Percentiles rank a stretch among this genome's conserved stretches.
phyloP scores from a whole-genome alignment of 1,140 invertebrate species.

The Drosophila pallidifrons region DNA sequence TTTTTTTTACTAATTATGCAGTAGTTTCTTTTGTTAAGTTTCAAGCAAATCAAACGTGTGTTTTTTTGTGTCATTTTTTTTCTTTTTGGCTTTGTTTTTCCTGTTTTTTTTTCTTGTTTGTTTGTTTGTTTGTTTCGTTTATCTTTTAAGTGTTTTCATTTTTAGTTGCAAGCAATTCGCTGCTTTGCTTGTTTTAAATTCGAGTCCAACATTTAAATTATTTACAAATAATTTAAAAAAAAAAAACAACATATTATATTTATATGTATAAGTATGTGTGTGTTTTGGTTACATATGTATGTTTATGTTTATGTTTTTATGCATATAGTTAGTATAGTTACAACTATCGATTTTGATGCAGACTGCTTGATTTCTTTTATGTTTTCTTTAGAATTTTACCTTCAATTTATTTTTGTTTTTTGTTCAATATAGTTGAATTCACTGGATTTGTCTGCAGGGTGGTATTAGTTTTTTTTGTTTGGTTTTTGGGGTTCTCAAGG shows the following conservation, averaged over 20 bases:
- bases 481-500: conserved; percentile 1
- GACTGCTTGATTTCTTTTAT: conserved; percentile 44
- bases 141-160: conserved; percentile 47
- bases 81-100: conserved; percentile 41
- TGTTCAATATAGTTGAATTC: conserved; percentile 57
- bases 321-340: conserved; percentile 49
- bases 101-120: conserved; percentile 11
- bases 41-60: conserved; percentile 40
- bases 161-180: conserved; percentile 52
- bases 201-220: conserved; percentile 81
- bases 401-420: conserved; percentile 34
- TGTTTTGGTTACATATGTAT: conserved; percentile 48
- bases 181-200: conserved; percentile 71
- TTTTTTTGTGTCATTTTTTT: conserved; percentile 24
- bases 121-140: conserved; percentile 6
- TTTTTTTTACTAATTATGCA: conserved; percentile 17
- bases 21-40: conserved; percentile 48
- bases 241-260: conserved; percentile 51
- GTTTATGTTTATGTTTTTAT: conserved; percentile 46
- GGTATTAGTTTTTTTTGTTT: not conserved
- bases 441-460: conserved; percentile 46
- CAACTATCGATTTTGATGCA: conserved; percentile 65
- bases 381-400: conserved; percentile 23
- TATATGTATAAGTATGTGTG: conserved; percentile 35
- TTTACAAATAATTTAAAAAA: conserved; percentile 73